Evolutionary conservation across 2,888 invertebrate species (phyloP).

Genomic region (Sclerodermus sp.): DNA sequence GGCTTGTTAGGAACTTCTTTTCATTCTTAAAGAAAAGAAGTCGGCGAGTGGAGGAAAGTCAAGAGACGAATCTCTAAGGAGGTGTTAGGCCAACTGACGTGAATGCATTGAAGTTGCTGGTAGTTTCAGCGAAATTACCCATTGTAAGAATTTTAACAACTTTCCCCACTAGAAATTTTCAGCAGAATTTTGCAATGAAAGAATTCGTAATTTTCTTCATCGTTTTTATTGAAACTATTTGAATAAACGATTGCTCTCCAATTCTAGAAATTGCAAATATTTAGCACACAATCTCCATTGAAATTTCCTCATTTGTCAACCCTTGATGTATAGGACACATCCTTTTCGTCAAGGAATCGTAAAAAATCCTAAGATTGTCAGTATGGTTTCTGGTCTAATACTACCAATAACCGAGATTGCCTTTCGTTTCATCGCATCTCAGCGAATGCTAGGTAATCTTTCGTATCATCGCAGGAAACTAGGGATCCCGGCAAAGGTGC

Average conservation of each 20-base stretch:
- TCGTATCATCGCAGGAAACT: conserved; percentile 18
- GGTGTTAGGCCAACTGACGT: neutral
- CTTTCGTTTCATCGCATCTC: conserved; percentile 34
- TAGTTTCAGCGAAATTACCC: neutral
- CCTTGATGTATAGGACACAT: too few relatives aligned
- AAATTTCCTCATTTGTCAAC: too few relatives aligned
- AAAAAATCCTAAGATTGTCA: conserved; percentile 23
- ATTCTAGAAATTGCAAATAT: too few relatives aligned
- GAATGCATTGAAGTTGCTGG: neutral
- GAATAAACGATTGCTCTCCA: too few relatives aligned
- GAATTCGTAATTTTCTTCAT: too few relatives aligned
- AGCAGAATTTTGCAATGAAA: too few relatives aligned
- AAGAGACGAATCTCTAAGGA: conserved; percentile 9
- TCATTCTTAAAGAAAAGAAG: conserved; percentile 2
- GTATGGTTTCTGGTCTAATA: conserved; percentile 32
- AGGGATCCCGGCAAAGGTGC: conserved; percentile 17
- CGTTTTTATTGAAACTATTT: too few relatives aligned
- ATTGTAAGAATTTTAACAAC: neutral
- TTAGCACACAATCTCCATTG: too few relatives aligned
- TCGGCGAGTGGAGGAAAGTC: conserved; percentile 8
- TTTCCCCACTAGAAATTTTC: too few relatives aligned
- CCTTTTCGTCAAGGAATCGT: too few relatives aligned
- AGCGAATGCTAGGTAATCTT: conserved; percentile 30
- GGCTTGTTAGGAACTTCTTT: conserved; percentile 26
- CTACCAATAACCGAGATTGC: conserved; percentile 47